Evolutionary conservation across 1,140 invertebrate genomes (phyloP).

Genomic region (Trichoplusia ni): DNA sequence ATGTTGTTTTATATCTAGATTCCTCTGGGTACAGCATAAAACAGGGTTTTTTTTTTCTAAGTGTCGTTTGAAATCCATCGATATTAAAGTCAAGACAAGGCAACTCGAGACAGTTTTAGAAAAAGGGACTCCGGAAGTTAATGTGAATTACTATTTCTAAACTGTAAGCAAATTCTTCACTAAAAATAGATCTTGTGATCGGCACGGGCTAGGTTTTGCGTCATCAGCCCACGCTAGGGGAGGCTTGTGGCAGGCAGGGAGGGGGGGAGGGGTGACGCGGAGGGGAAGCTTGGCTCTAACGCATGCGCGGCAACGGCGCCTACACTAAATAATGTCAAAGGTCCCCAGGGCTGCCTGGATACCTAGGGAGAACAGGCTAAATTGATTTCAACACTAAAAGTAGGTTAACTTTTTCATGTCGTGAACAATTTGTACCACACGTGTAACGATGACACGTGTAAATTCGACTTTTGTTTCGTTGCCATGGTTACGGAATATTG

Average conservation of each 20-base stretch:
- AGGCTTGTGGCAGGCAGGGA: constrained; percentile 27
- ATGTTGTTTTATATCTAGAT: no score
- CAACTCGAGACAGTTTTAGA: not conserved
- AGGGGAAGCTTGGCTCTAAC: constrained; percentile 30
- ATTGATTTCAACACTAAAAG: constrained; percentile 50
- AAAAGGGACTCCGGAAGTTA: not conserved
- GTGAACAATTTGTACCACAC: no score
- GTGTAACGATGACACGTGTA: no score
- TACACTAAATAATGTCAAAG: constrained; percentile 68
- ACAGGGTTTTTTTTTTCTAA: no score
- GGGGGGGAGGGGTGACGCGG: constrained; percentile 20
- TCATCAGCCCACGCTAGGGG: constrained; percentile 63
- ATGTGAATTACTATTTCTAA: constrained; percentile 2
- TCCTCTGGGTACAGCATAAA: no score
- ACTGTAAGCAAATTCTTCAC: constrained; percentile 38
- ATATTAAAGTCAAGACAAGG: not conserved
- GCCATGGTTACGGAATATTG: no score
- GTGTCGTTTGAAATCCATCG: no score
- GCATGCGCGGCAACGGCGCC: constrained; percentile 59
- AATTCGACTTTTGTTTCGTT: no score
- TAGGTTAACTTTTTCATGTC: constrained; percentile 27
- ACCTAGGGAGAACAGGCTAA: constrained; percentile 54
- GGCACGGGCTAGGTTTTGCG: constrained; percentile 50
- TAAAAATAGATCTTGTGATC: constrained; percentile 50
- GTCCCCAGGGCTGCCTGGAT: constrained; percentile 60